These are phyloP conservation scores for Isaurus tuberculatus DNA, from an alignment of 92 coral and sea anemone genomes.

Conservation along the genomic window DNA sequence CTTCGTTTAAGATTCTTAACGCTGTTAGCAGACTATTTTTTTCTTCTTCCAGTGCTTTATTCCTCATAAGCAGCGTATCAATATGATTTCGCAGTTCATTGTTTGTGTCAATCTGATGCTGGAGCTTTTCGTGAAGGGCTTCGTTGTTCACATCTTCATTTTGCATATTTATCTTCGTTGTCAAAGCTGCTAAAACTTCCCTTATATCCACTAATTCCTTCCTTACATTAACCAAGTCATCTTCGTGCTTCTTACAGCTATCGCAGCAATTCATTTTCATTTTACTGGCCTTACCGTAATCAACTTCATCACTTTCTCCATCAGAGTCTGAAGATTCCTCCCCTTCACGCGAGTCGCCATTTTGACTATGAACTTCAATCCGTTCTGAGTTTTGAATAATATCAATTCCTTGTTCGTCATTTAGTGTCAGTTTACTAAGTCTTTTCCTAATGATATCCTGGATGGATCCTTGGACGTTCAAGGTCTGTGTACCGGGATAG, in stretches of 20 bases:
- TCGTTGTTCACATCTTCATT: slow-evolving; percentile 16
- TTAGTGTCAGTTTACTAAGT: slow-evolving; percentile 10
- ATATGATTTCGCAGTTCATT: slow-evolving; percentile 5
- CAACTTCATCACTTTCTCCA: slow-evolving; percentile 4
- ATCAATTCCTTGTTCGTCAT: not conserved
- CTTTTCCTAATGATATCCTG: slow-evolving; percentile 25
- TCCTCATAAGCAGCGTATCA: slow-evolving; percentile 7
- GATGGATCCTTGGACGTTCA: slow-evolving; percentile 31
- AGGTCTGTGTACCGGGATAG: slow-evolving; percentile 37
- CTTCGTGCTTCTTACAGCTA: slow-evolving; percentile 20
- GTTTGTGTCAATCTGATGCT: slow-evolving; percentile 7
- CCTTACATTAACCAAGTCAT: slow-evolving; percentile 8
- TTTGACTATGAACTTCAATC: slow-evolving; percentile 13
- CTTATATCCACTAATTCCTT: slow-evolving; percentile 18
- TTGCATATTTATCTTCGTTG: not conserved
- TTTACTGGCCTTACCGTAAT: not conserved
- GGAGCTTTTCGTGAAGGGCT: slow-evolving; percentile 7
- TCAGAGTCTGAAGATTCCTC: slow-evolving; percentile 13
- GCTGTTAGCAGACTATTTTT: slow-evolving; percentile 7
- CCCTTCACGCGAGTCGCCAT: slow-evolving; percentile 8
- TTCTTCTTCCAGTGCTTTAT: not conserved
- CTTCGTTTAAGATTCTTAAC: slow-evolving; percentile 18
- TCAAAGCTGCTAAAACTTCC: slow-evolving; percentile 13
- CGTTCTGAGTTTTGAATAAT: slow-evolving; percentile 6
- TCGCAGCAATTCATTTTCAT: slow-evolving; percentile 17